These are phyloP conservation scores for Trematocara caparti DNA, from an alignment of 2,797 vertebrate genomes.

Conservation along the genomic window DNA sequence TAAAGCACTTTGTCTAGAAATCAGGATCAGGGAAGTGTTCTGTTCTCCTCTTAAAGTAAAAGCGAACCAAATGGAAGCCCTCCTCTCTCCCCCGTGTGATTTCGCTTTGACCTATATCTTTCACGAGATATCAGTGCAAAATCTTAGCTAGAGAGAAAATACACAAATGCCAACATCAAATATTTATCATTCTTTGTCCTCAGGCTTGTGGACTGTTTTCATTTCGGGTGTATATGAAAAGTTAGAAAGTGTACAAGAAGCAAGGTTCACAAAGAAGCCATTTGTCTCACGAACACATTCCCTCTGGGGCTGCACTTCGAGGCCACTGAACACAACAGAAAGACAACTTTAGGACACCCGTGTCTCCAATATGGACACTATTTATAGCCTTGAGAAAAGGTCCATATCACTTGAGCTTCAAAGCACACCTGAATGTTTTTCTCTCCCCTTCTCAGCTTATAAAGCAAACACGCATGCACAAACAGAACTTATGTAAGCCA, in stretches of 20 bases:
- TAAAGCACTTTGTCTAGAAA: constrained; percentile 50
- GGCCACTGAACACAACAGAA: constrained; percentile 17
- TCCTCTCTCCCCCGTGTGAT: neutral
- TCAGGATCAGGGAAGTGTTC: constrained; percentile 21
- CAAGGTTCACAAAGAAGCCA: neutral
- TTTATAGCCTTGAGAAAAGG: constrained; percentile 61
- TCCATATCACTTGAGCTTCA: constrained; percentile 23
- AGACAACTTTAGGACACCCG: constrained; percentile 38
- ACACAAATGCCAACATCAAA: constrained; percentile 52
- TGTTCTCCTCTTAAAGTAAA: constrained; percentile 39
- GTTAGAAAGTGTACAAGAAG: constrained; percentile 22
- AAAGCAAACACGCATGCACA: neutral
- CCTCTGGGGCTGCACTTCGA: constrained; percentile 38
- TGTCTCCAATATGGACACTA: constrained; percentile 52
- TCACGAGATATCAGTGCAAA: constrained; percentile 30
- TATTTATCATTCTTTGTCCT: constrained; percentile 54
- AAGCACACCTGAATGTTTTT: constrained; percentile 25
- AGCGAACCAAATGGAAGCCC: constrained; percentile 8
- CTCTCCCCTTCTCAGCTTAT: constrained; percentile 5
- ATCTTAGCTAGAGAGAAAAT: constrained; percentile 21
- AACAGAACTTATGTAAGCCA: constrained; percentile 49
- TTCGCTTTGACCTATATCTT: constrained; percentile 62
- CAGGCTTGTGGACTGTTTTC: constrained; percentile 10
- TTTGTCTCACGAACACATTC: constrained; percentile 21
- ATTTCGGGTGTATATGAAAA: constrained; percentile 12